Conservation (phyloP, 2,888 invertebrate species). For the Microctonus hyperodae region DNA sequence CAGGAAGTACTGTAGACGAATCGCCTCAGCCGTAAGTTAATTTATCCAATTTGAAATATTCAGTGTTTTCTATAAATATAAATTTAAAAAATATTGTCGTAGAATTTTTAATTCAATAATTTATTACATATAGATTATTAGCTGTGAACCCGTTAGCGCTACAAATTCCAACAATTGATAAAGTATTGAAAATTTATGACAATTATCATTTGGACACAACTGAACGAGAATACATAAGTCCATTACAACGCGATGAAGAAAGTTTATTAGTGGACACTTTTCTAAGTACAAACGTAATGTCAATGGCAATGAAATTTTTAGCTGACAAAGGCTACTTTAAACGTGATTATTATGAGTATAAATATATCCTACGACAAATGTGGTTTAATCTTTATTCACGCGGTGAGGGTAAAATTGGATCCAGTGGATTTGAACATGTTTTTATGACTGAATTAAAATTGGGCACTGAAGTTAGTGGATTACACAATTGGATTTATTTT, state of each 20-base stretch:
- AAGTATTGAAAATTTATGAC: constrained; percentile 75
- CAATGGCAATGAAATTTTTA: constrained; percentile 65
- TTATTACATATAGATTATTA: constrained; percentile 68
- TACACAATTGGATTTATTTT: constrained; percentile 93
- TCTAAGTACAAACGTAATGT: constrained; percentile 65
- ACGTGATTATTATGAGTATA: constrained; percentile 68
- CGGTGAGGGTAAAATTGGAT: constrained; percentile 77
- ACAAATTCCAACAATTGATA: constrained; percentile 77
- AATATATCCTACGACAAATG: constrained; percentile 74
- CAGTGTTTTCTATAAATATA: too few relatives aligned
- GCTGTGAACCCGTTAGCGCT: constrained; percentile 70
- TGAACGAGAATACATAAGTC: constrained; percentile 79
- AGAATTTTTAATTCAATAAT: too few relatives aligned
- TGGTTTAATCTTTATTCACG: constrained; percentile 88
- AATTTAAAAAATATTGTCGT: too few relatives aligned
- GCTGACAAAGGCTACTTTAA: constrained; percentile 60
- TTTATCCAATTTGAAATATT: background rate
- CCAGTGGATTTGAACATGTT: constrained; percentile 92
- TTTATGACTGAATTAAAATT: constrained; percentile 88
- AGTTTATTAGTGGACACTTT: constrained; percentile 61
- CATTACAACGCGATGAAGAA: constrained; percentile 63
- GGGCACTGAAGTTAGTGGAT: constrained; percentile 75
- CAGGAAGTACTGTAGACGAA: constrained; percentile 73
- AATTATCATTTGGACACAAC: constrained; percentile 83
- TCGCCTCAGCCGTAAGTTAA: constrained; percentile 77